Base-by-base conservation (phyloP, 92 coral and sea anemone species). In the Actinostola sp. region DNA sequence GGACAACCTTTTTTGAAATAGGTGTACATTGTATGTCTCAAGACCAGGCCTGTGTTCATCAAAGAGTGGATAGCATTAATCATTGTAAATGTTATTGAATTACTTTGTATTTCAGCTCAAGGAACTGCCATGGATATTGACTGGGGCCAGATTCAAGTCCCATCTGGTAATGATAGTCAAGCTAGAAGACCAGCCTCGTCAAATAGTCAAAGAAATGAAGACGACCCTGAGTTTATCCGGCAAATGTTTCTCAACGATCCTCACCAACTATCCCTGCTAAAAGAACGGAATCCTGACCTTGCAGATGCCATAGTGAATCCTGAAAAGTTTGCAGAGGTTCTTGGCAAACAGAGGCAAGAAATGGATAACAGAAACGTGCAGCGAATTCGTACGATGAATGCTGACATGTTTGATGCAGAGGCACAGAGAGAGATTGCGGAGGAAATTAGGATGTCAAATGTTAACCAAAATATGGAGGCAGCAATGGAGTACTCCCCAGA, bases 401-500 rank as follows among this genome's bases (percentile, higher is more conserved):
- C 99, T 1, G 99, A 91, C 50, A 90, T 89, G 7, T 76, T 95
- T 72, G 99, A 95, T 70, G 73, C 85, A 30, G 91, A 91, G 56
- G 99, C 99, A 21, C 99, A 95, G 72, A 84, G 67, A 48, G 82
- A 92, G 70, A 95, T 95, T 63, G 99, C 99, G 0, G 99, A 92
- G 74, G 99, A 91, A 59, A 95, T 95, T 21, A 81, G 97, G 12
- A 77, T 85, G 94, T 75, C 92, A 27, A 95, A 95, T 61, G 89
- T 95, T 57, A 92, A 95, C 54, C 88, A 89, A 39, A 95, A 95
- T 76, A 95, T 95, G 99, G 99, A 95, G 44, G 89, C 86, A 21
- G 99, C 99, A 1, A 88, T 95, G 96, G 99, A 95, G 34, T 92
- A 88, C 49, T 88, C 99, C 17, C 98, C 97, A 3, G 97, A 92